Percentiles rank a stretch among this genome's conserved stretches.
Conservation (phyloP, 1,140 invertebrate species). For the Lysiphlebus fabarum region DNA sequence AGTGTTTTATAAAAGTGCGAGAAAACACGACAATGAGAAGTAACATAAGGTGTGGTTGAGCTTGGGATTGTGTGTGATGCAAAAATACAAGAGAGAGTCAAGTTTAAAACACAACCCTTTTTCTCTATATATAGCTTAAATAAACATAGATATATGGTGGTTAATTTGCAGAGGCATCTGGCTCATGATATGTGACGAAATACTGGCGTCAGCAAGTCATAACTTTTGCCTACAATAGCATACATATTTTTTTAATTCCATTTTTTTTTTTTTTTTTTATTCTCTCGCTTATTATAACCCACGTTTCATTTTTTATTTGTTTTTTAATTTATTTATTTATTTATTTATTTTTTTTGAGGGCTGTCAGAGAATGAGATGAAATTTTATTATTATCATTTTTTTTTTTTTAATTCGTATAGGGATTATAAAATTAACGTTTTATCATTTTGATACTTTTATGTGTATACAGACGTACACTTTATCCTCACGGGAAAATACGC, state of each 20-base stretch:
- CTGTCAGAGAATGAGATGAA: too few relatives aligned
- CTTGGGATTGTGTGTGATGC: background rate
- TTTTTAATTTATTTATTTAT: too few relatives aligned
- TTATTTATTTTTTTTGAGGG: too few relatives aligned
- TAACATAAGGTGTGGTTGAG: background rate
- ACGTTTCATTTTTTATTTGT: too few relatives aligned
- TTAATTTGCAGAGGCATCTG: slow-evolving; percentile 38
- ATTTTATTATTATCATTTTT: background rate
- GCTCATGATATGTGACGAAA: slow-evolving; percentile 28
- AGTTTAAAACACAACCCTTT: slow-evolving; percentile 19
- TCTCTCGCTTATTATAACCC: background rate
- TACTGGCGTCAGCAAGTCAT: slow-evolving; percentile 38
- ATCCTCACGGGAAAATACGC: slow-evolving; percentile 2
- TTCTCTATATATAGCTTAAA: slow-evolving; percentile 28
- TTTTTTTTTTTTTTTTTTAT: slow-evolving; percentile 20
- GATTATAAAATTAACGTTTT: slow-evolving; percentile 52
- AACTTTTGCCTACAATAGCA: slow-evolving; percentile 33
- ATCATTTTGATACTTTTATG: slow-evolving; percentile 15
- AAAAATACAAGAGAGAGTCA: background rate
- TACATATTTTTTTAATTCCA: slow-evolving; percentile 2
- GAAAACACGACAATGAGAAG: background rate
- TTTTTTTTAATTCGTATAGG: slow-evolving; percentile 15
- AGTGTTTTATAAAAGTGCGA: background rate
- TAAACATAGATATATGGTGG: background rate
- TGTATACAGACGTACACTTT: background rate